These are phyloP conservation scores for Eubasilissa splendida DNA, from an alignment of 2,888 invertebrate genomes.

Conservation along the genomic window DNA sequence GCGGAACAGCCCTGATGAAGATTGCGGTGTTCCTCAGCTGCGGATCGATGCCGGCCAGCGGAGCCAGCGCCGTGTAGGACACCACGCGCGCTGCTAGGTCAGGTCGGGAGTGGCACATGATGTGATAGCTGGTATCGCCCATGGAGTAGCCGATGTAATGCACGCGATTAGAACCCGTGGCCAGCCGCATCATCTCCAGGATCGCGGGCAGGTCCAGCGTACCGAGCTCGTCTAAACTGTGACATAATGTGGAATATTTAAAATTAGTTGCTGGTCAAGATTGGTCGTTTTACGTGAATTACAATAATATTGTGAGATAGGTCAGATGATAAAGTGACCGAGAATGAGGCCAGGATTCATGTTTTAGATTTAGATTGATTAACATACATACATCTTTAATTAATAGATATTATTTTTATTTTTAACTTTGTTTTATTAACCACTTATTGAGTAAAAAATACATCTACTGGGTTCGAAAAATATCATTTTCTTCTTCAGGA, in stretches of 20 bases:
- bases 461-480: too few relatives aligned
- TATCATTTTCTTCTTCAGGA: too few relatives aligned
- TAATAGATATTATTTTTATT: too few relatives aligned
- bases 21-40: conserved; percentile 48
- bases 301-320: too few relatives aligned
- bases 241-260: conserved; percentile 53
- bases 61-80: conserved; percentile 71
- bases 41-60: conserved; percentile 69
- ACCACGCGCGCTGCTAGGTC: conserved; percentile 72
- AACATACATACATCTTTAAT: not conserved
- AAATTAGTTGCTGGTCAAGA: too few relatives aligned
- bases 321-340: too few relatives aligned
- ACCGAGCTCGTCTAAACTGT: conserved; percentile 75
- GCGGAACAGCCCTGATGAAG: not conserved
- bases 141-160: conserved; percentile 76
- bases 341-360: not conserved
- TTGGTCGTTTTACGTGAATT: too few relatives aligned
- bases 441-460: too few relatives aligned
- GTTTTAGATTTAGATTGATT: not conserved
- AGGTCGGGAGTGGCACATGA: conserved; percentile 72
- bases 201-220: conserved; percentile 73
- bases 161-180: conserved; percentile 65
- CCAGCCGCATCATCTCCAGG: conserved; percentile 70
- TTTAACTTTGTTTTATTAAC: too few relatives aligned
- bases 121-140: conserved; percentile 73